Evolutionary conservation across 2,797 vertebrate species (phyloP), one percentile per base, ranked within the genome.

Genomic region (Crypturellus tataupa): DNA sequence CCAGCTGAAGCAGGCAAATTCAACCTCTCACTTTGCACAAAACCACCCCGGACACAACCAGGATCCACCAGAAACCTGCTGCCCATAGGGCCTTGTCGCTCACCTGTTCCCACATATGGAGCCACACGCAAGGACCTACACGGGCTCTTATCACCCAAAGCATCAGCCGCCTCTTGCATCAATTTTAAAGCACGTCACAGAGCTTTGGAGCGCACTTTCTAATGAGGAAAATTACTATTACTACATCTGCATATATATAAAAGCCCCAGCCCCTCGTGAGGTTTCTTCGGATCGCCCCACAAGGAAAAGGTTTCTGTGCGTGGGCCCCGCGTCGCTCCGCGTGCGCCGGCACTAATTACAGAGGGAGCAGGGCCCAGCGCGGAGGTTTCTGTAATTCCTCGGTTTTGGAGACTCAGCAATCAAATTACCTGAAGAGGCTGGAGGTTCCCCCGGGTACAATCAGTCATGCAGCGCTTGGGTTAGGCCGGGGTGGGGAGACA

Each of bases 231-330:
- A 97, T 95, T 97, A 96, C 97, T 97, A 97, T 94, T 97, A 96
- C 97, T 97, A 87, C 95, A 92, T 87, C 55, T 93, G 95, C 20
- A 33, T 35, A 76, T 83, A 84, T 59, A 85, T 29, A 87, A 75
- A 87, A 73, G 71, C 59, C 73, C 84, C 95, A 95, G 92, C 88
- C 97, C 92, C 94, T 94, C 5, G 0, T 73, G 96, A 97, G 96
- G 95, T 97, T 98, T 97, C 27, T 93, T 93, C 68, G 94, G 94
- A 96, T 87, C 97, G 97, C 96, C 96, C 96, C 94, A 97, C 95
- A 97, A 98, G 97, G 96, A 97, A 98, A 98, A 98, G 88, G 92
- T 98, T 98, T 97, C 96, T 96, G 95, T 97, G 97, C 95, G 97
- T 97, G 96, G 97, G 92, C 96, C 93, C 97, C 81, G 69, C 91